Conservation (phyloP, 1,140 invertebrate genomes). For the Neomicropteryx cornuta region DNA sequence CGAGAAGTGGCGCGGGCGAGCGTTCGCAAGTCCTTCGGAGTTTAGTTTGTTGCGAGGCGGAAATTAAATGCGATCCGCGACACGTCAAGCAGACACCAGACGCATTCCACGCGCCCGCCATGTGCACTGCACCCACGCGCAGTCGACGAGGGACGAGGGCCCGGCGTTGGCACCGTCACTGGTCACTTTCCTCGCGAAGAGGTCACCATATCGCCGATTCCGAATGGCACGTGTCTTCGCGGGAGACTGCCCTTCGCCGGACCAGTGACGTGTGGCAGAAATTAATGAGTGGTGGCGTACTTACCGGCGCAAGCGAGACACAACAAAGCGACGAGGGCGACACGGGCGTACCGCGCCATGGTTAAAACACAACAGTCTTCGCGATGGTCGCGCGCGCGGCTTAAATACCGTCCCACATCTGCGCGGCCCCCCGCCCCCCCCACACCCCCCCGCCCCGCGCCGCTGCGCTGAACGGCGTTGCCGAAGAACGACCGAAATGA, state of each 20-base stretch:
- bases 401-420: conserved; percentile 42
- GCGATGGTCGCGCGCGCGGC: conserved; percentile 32
- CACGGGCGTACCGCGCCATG: conserved; percentile 46
- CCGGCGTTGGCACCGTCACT: conserved; percentile 27
- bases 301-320: conserved; percentile 41
- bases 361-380: conserved; percentile 44
- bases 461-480: conserved; percentile 22
- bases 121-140: conserved; percentile 2
- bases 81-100: too few relatives aligned
- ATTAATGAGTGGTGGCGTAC: conserved; percentile 38
- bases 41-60: too few relatives aligned
- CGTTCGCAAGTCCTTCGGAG: too few relatives aligned
- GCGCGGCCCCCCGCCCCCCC: conserved; percentile 37
- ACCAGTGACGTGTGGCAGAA: too few relatives aligned
- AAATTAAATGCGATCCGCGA: too few relatives aligned
- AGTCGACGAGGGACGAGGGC: not conserved
- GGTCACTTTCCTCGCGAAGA: conserved; percentile 29
- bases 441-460: conserved; percentile 29
- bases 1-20: too few relatives aligned
- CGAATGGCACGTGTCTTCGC: too few relatives aligned
- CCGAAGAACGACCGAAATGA: too few relatives aligned
- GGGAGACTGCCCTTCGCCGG: too few relatives aligned
- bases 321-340: conserved; percentile 39
- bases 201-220: too few relatives aligned
- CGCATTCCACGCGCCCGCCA: conserved; percentile 23